Evolutionary conservation across 2,888 invertebrate genomes (phyloP).

Genomic region (Lysandra coridon): DNA sequence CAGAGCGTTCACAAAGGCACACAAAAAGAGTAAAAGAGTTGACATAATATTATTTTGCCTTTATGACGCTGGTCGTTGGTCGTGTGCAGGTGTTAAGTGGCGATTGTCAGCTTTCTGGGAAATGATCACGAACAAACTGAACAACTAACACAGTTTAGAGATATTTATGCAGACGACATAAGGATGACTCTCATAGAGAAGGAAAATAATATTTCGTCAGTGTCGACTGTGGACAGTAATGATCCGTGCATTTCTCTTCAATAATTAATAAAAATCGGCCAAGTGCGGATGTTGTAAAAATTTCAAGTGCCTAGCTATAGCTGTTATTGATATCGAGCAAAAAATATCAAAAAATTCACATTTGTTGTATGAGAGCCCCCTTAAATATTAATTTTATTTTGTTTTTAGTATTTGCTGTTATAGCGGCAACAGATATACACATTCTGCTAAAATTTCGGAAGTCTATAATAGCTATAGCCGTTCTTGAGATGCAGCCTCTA

Average conservation of each 20-base stretch:
- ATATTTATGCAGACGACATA: background rate
- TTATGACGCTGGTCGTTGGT: constrained; percentile 26
- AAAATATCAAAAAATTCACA: too few relatives aligned
- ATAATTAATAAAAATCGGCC: constrained; percentile 36
- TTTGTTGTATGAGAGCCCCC: too few relatives aligned
- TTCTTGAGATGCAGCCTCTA: too few relatives aligned
- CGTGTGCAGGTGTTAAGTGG: constrained; percentile 51
- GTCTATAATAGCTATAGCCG: too few relatives aligned
- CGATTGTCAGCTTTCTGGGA: constrained; percentile 51
- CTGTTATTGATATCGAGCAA: too few relatives aligned
- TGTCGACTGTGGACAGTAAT: background rate
- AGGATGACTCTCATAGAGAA: too few relatives aligned
- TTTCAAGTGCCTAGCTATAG: too few relatives aligned
- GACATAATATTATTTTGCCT: constrained; percentile 24
- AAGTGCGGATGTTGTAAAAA: too few relatives aligned
- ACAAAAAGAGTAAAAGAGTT: constrained; percentile 36
- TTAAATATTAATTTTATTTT: too few relatives aligned
- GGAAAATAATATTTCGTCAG: background rate
- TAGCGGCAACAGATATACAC: too few relatives aligned
- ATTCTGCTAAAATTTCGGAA: too few relatives aligned
- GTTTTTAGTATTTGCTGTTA: too few relatives aligned
- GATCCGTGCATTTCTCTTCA: constrained; percentile 38
- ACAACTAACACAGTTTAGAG: background rate
- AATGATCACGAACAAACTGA: constrained; percentile 41
- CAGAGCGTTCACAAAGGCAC: constrained; percentile 35